Conservation (phyloP, 1,140 invertebrate species). For the Artemia franciscana region DNA sequence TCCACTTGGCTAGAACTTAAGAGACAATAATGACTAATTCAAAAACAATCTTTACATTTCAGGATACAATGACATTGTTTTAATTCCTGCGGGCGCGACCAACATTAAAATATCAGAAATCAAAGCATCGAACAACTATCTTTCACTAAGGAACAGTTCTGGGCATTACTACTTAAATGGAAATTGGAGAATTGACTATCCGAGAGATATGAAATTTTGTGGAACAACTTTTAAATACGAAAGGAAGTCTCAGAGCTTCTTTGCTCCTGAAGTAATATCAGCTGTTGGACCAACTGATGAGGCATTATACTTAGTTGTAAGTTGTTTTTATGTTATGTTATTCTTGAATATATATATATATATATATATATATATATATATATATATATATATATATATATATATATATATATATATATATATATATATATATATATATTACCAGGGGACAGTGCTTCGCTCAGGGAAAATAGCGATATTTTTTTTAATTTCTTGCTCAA, state of each 20-base stretch:
- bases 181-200: constrained; percentile 76
- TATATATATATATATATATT: background rate
- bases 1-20: too few species aligned
- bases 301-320: constrained; percentile 60
- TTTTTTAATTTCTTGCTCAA: too few species aligned
- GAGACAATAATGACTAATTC: too few species aligned
- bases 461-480: too few species aligned
- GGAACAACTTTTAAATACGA: constrained; percentile 70
- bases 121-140: constrained; percentile 65
- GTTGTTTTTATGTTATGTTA: constrained; percentile 17
- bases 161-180: constrained; percentile 79
- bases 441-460: too few species aligned
- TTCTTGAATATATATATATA: background rate
- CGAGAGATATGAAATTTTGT: constrained; percentile 46
- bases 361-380: constrained; percentile 5
- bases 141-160: constrained; percentile 54
- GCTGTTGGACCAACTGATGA: constrained; percentile 66
- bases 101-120: constrained; percentile 64
- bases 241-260: constrained; percentile 46
- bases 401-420: constrained; percentile 8
- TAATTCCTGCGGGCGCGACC: constrained; percentile 81
- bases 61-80: constrained; percentile 80
- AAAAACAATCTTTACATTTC: too few species aligned
- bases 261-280: constrained; percentile 53
- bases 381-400: background rate